Percentiles rank a stretch among this genome's conserved stretches.
Conservation (phyloP, 2,888 invertebrate genomes). For the Parnassius smintheus region DNA sequence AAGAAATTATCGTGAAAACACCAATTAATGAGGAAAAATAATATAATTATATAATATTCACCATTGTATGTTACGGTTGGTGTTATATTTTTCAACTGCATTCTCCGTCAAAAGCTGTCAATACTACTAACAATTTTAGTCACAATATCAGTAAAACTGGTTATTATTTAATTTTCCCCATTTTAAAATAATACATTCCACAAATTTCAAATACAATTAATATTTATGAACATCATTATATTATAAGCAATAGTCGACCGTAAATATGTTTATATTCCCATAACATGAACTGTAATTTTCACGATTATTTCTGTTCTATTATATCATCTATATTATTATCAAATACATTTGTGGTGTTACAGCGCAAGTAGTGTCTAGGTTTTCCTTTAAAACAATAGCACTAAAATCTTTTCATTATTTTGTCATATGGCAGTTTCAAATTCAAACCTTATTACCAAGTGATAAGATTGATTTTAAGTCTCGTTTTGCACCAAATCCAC, state of each 20-base stretch:
- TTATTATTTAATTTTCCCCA: too few relatives aligned
- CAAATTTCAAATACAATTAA: too few relatives aligned
- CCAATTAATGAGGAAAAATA: neutral
- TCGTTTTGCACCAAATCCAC: slow-evolving; percentile 52
- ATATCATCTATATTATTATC: slow-evolving; percentile 26
- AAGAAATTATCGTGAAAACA: slow-evolving; percentile 41
- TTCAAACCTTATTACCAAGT: slow-evolving; percentile 54
- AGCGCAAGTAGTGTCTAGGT: slow-evolving; percentile 48
- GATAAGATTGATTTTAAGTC: slow-evolving; percentile 40
- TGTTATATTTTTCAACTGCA: too few relatives aligned
- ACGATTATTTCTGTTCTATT: slow-evolving; percentile 18
- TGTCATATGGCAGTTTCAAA: slow-evolving; percentile 53
- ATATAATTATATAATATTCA: too few relatives aligned
- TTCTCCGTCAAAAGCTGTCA: too few relatives aligned
- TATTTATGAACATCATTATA: neutral
- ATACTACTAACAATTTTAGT: too few relatives aligned
- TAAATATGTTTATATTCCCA: neutral
- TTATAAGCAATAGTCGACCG: neutral
- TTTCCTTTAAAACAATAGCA: slow-evolving; percentile 32
- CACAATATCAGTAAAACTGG: too few relatives aligned
- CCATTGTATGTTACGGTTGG: too few relatives aligned
- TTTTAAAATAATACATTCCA: too few relatives aligned
- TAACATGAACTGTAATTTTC: slow-evolving; percentile 4
- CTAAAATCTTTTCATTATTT: slow-evolving; percentile 34
- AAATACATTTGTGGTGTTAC: slow-evolving; percentile 52